Base-by-base conservation (phyloP, 2,113 vertebrate genomes). In the Pachyramphus minor region DNA sequence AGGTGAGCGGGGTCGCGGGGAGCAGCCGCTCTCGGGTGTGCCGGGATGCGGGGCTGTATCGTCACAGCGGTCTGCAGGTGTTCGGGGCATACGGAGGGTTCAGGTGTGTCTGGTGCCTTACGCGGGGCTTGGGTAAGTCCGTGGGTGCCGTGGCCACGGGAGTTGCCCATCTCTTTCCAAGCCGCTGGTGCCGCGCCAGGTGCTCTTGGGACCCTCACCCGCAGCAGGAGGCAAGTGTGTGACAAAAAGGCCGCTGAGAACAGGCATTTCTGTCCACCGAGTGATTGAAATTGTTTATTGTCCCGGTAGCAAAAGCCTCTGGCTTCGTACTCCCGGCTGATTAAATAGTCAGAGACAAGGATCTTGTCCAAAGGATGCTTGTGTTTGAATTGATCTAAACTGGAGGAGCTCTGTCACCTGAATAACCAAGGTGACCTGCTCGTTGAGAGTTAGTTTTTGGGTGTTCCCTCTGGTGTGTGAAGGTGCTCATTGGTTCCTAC, bases 31-130 rank as follows among this genome's bases (percentile, higher is more conserved):
- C 6, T 28, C 22, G 11, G 11, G 3, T 18, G 63, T 7, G 25
- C 9, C 8, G 75, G 30, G 33, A 11, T 16, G 76, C 73, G 18
- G 1, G 49, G 68, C n/a, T 14, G 78, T 35, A 13, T 62, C 78
- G 21, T 45, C 77, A 8, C 33, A 39, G 31, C 1, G 20, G 11
- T 14, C 33, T 2, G 53, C 18, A 3, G 67, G 25, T 28, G 42
- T 2, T 17, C 1, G 59, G 64, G 39, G 2, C 4, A 0, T 0
- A 0, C 4, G 4, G 6, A 16, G 28, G 10, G 11, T 2, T 62
- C 24, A 2, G 68, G 33, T 12, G 58, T 60, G 49, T 20, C 30
- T 11, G 50, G 50, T 64, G 58, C 4, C 35, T n/a, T 9, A 0
- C 3, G 0, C 24, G 2, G 41, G 41, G 49, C 58, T 67, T 2